These are phyloP conservation scores for Hippocampus abdominalis DNA, from an alignment of 2,113 vertebrate species.

Conservation along the genomic window DNA sequence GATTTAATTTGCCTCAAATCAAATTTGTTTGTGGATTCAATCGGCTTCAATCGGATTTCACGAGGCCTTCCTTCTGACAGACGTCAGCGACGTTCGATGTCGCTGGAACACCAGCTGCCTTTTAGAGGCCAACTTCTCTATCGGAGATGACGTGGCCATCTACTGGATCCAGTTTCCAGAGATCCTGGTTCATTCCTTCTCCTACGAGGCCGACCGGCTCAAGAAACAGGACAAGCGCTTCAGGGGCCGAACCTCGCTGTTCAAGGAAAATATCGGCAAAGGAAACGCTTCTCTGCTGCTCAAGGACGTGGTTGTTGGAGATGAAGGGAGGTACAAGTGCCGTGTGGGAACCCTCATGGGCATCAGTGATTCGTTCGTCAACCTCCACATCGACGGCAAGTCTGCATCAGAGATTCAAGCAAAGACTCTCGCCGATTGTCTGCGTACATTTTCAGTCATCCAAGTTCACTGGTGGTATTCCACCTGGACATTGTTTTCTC, in stretches of 20 bases:
- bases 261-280: slow-evolving; percentile 31
- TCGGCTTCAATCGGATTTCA: too few species aligned
- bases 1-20: too few species aligned
- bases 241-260: slow-evolving; percentile 60
- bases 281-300: slow-evolving; percentile 75
- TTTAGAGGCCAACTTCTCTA: slow-evolving; percentile 63
- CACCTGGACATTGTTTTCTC: too few species aligned
- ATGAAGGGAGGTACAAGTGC: too few species aligned
- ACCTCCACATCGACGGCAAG: slow-evolving; percentile 64
- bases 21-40: too few species aligned
- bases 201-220: slow-evolving; percentile 43
- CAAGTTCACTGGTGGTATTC: too few species aligned
- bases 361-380: too few species aligned
- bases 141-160: slow-evolving; percentile 46
- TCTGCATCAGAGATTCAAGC: background rate
- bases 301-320: too few species aligned
- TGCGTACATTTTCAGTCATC: too few species aligned
- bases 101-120: slow-evolving; percentile 42
- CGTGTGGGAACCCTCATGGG: too few species aligned
- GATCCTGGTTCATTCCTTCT: slow-evolving; percentile 61
- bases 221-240: slow-evolving; percentile 14
- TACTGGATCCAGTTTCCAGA: slow-evolving; percentile 59
- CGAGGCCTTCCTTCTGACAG: slow-evolving; percentile 7
- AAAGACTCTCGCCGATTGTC: background rate
- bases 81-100: background rate